A percentile compares a stretch with the other conserved stretches of the same genome.
These are phyloP conservation scores for Cyanoramphus novaezelandiae DNA, from an alignment of 2,113 vertebrate genomes.

Conservation along the genomic window DNA sequence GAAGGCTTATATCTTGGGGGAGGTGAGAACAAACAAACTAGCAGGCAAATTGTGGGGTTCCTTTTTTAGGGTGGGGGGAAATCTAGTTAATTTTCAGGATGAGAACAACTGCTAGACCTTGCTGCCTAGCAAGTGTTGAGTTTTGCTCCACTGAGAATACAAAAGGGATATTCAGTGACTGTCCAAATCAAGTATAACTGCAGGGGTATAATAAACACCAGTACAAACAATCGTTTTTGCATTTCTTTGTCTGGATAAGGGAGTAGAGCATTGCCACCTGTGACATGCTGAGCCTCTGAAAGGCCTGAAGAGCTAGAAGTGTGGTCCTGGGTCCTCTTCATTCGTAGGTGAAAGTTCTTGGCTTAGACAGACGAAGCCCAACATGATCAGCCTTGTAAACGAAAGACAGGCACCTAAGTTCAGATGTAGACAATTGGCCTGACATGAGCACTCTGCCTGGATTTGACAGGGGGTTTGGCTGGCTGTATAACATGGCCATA, in stretches of 20 bases:
- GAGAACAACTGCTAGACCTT: background rate
- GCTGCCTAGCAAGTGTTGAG: background rate
- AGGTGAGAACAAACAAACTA: background rate
- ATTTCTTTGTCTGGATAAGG: background rate
- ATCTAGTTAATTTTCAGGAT: background rate
- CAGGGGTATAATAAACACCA: background rate
- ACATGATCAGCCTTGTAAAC: background rate
- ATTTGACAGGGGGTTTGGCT: background rate
- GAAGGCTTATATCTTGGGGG: background rate
- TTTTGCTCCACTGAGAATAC: background rate
- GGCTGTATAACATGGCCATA: background rate
- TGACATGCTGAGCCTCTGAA: background rate
- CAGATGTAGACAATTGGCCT: fast-evolving
- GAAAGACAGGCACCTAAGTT: background rate
- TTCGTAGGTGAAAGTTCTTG: background rate
- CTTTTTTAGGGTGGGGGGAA: background rate
- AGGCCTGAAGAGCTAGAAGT: background rate
- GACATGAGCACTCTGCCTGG: background rate
- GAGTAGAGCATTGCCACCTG: background rate
- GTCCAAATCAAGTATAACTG: background rate
- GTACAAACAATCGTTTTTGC: background rate
- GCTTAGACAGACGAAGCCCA: background rate
- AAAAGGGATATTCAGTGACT: background rate
- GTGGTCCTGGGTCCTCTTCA: background rate
- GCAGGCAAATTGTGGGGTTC: background rate